Conservation (phyloP, 2,888 invertebrate species). For the Noctua pronuba region DNA sequence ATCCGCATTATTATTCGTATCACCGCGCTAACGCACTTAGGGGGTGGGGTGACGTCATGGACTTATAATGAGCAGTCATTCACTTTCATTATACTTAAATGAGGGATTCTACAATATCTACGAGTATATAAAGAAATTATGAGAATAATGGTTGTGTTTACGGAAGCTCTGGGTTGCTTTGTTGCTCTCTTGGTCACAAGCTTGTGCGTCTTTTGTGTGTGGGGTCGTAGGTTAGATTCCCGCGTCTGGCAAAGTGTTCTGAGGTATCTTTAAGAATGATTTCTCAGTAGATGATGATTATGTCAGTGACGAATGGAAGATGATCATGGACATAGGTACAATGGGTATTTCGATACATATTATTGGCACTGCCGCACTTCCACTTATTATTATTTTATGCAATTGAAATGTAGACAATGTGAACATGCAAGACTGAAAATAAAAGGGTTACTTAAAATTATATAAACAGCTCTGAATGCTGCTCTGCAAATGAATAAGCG, state of each 20-base stretch:
- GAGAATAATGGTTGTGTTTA: background rate
- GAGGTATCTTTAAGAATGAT: background rate
- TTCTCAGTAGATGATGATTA: background rate
- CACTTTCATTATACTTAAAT: constrained; percentile 32
- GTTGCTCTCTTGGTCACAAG: background rate
- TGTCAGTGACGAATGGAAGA: background rate
- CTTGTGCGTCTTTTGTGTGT: background rate
- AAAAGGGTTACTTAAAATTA: too few species aligned
- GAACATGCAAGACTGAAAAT: too few species aligned
- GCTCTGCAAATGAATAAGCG: too few species aligned
- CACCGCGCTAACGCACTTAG: constrained; percentile 32
- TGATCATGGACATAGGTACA: too few species aligned
- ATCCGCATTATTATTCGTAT: constrained; percentile 52
- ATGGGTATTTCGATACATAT: too few species aligned
- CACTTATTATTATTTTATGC: too few species aligned
- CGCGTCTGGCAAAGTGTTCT: background rate
- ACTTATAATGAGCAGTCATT: constrained; percentile 1
- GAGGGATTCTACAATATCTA: constrained; percentile 2
- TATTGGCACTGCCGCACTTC: too few species aligned
- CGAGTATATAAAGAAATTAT: constrained; percentile 1
- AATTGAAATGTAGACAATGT: too few species aligned
- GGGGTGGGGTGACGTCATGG: constrained; percentile 39
- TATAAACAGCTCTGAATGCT: too few species aligned
- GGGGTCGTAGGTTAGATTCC: background rate
- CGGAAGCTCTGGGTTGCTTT: background rate